Percentiles rank a stretch among this genome's conserved stretches.
Evolutionary conservation across 2,888 invertebrate genomes (phyloP).

Genomic region (Metopia argyrocephala): DNA sequence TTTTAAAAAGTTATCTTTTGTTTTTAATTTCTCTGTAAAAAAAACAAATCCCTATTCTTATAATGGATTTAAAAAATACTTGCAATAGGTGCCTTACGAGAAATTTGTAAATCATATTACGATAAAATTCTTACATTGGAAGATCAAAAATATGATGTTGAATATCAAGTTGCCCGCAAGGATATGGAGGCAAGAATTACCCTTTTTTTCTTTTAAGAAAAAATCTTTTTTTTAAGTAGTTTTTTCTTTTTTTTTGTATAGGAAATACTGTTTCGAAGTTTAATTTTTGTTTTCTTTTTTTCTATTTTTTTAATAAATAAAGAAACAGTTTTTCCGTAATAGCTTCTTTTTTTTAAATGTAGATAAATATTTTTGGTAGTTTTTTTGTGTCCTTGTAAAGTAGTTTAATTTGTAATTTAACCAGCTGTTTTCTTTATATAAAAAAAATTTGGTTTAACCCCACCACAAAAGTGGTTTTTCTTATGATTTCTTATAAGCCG

Average conservation of each 20-base stretch:
- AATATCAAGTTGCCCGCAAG: constrained; percentile 96
- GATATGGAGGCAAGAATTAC: constrained; percentile 91
- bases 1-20: neutral
- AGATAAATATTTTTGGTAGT: constrained; percentile 26
- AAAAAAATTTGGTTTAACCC: too few species aligned
- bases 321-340: constrained; percentile 30
- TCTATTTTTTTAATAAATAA: constrained; percentile 20
- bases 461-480: neutral
- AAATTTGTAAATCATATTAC: constrained; percentile 76
- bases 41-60: constrained; percentile 24
- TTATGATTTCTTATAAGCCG: neutral
- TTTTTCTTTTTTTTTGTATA: constrained; percentile 28
- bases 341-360: neutral
- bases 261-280: constrained; percentile 43
- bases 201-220: constrained; percentile 51
- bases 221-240: constrained; percentile 29
- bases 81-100: constrained; percentile 74
- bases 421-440: neutral
- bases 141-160: constrained; percentile 96
- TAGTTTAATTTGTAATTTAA: neutral
- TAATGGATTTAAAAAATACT: constrained; percentile 1
- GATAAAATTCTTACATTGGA: constrained; percentile 77
- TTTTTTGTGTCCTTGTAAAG: constrained; percentile 18
- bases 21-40: neutral
- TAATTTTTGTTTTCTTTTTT: too few species aligned